Percentiles rank a stretch among this genome's conserved stretches.
Conservation (phyloP, 1,140 invertebrate genomes). For the Heliconius congener region DNA sequence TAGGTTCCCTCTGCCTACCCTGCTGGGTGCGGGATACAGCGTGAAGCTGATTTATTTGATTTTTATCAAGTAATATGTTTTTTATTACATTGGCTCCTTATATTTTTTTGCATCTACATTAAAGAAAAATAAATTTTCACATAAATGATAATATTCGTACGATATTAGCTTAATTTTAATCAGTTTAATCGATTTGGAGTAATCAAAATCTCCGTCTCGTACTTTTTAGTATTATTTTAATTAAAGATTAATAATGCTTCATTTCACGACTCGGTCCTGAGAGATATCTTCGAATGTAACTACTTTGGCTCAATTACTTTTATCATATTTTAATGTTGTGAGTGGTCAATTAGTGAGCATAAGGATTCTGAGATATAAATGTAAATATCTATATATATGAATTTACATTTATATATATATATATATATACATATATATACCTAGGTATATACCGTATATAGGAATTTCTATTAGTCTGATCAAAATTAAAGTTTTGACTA, state of each 20-base stretch:
- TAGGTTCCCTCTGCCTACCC: no score
- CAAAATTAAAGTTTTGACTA: no score
- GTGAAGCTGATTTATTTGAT: no score
- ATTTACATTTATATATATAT: no score
- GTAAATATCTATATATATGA: no score
- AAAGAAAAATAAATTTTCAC: not conserved
- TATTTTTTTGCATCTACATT: not conserved
- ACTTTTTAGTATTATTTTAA: not conserved
- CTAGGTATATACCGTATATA: no score
- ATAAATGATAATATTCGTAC: not conserved
- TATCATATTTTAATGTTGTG: not conserved
- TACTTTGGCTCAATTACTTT: not conserved
- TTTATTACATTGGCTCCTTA: not conserved
- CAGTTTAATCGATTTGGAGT: not conserved
- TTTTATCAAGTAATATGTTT: not conserved
- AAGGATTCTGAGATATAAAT: no score
- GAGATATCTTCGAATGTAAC: not conserved
- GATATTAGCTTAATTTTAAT: slow-evolving; percentile 2
- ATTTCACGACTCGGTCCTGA: not conserved
- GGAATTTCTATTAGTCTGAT: no score
- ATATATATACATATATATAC: no score
- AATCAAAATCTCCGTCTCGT: not conserved
- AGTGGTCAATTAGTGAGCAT: no score
- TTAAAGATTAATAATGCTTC: slow-evolving; percentile 1
- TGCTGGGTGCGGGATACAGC: no score